Conservation (phyloP, 2,113 vertebrate species). For the western clawed frog (Xenopus tropicalis) region UCB_Xtro_10.0 CM004450.2:125404001-125404500, state of each 20-base stretch:
- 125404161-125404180: too few relatives aligned
- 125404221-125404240: too few relatives aligned
- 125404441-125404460: background rate
- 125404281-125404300: background rate
- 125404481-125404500: background rate
- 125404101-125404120: too few relatives aligned
- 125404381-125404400: slow-evolving; percentile 3
- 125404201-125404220: too few relatives aligned
- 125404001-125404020: too few relatives aligned
- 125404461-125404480: background rate
- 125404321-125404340: background rate
- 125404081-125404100: too few relatives aligned
- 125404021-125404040: too few relatives aligned
- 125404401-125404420: background rate
- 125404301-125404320: background rate
- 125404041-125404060: too few relatives aligned
- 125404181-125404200: too few relatives aligned
- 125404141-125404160: too few relatives aligned
- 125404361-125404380: slow-evolving; percentile 4
- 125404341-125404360: background rate
- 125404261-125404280: background rate
- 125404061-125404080: too few relatives aligned
- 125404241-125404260: background rate
- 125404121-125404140: too few relatives aligned
- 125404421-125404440: background rate